phyloP scores from a whole-genome alignment of 2,797 vertebrate species.

The Scolopax rusticola region DNA sequence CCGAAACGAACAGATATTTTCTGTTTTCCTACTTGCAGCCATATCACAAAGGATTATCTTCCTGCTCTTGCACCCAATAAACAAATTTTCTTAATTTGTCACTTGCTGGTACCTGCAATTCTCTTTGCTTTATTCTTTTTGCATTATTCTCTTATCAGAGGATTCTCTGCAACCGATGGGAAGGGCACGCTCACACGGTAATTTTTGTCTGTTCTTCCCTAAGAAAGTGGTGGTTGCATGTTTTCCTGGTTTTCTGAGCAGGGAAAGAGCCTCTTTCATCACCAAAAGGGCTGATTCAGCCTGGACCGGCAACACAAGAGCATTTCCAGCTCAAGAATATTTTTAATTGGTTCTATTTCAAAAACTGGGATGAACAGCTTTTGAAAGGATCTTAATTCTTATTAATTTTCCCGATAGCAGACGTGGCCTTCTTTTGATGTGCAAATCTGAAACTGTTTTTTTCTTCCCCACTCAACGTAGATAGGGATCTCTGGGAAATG shows the following conservation, averaged over 20 bases:
- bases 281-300: not conserved
- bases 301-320: not conserved
- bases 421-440: constrained; percentile 62
- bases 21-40: not conserved
- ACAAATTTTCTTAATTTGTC: constrained; percentile 7
- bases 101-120: not conserved
- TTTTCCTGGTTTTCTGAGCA: not conserved
- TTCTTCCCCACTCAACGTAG: not conserved
- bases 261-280: not conserved
- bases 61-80: not conserved
- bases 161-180: not conserved
- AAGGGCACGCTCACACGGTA: not conserved
- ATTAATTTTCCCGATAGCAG: constrained; percentile 52
- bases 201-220: not conserved
- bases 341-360: constrained; percentile 65
- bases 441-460: constrained; percentile 46
- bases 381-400: constrained; percentile 51
- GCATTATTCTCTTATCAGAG: not conserved
- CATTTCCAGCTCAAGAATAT: not conserved
- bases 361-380: not conserved
- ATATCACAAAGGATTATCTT: not conserved
- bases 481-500: constrained; percentile 42
- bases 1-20: not conserved
- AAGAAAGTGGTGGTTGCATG: not conserved
- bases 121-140: not conserved